These are phyloP conservation scores for Desmophyllum pertusum DNA, from an alignment of 92 coral and sea anemone genomes.

Conservation along the genomic window DNA sequence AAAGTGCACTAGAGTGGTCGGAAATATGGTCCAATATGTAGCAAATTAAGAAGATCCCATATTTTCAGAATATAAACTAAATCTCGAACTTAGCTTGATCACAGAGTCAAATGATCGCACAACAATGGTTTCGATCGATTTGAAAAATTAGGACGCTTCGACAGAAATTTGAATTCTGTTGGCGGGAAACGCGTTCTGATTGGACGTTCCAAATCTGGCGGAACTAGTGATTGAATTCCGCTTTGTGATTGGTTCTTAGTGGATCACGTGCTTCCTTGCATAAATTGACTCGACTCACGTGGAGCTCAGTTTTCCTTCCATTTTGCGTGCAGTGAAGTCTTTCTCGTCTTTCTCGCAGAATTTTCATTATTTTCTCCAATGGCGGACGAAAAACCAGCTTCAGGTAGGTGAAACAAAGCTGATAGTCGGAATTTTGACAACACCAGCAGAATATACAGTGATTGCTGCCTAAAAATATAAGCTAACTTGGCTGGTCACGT, in stretches of 20 bases:
- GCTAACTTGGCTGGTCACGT: background rate
- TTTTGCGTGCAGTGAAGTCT: background rate
- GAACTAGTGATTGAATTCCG: background rate
- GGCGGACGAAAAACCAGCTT: constrained; percentile 71
- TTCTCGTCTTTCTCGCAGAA: background rate
- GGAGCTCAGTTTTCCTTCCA: background rate
- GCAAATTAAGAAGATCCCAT: background rate
- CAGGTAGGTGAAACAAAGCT: constrained; percentile 38
- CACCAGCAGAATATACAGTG: background rate
- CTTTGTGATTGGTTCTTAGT: constrained; percentile 12
- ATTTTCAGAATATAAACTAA: background rate
- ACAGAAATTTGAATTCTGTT: background rate
- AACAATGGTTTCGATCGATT: too few relatives aligned
- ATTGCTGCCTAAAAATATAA: background rate
- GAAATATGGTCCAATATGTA: background rate
- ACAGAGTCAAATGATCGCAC: too few relatives aligned
- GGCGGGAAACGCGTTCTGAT: constrained; percentile 19
- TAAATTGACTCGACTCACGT: constrained; percentile 20
- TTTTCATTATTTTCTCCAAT: constrained; percentile 12
- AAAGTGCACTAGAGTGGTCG: background rate
- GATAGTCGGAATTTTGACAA: background rate
- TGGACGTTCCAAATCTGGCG: background rate
- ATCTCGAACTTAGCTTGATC: background rate
- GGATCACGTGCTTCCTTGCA: constrained; percentile 8
- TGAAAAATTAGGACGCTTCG: background rate